phyloP scores from a whole-genome alignment of 1,140 invertebrate genomes.

The Cydia splendana region DNA sequence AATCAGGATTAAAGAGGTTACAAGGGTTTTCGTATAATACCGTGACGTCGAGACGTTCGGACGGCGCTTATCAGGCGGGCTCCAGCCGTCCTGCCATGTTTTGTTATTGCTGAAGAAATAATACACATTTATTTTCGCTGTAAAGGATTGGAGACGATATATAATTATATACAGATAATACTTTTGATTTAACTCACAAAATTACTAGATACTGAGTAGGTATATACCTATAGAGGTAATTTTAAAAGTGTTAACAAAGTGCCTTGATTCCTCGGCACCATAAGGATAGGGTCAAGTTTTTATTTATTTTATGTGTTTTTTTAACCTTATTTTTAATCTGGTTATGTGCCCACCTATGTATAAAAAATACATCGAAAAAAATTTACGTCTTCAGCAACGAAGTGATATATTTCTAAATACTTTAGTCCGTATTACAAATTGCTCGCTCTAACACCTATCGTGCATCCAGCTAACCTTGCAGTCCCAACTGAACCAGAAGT shows the following conservation, averaged over 20 bases:
- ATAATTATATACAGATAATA: neutral
- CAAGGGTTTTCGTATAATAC: slow-evolving; percentile 40
- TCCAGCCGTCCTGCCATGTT: slow-evolving; percentile 25
- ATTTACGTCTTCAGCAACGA: no score
- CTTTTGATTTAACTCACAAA: neutral
- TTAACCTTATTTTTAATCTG: no score
- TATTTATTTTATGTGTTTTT: no score
- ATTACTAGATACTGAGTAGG: no score
- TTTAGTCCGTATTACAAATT: neutral
- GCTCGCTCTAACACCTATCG: neutral
- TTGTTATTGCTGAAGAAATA: slow-evolving; percentile 19
- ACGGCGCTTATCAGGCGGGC: slow-evolving; percentile 36
- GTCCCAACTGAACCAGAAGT: slow-evolving; percentile 55
- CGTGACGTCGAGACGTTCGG: slow-evolving; percentile 42
- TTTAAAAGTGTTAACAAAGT: no score
- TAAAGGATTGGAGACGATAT: neutral
- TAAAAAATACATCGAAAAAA: no score
- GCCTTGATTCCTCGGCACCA: no score
- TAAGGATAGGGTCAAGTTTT: no score
- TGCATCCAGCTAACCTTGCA: slow-evolving; percentile 14
- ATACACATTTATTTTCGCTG: slow-evolving; percentile 4
- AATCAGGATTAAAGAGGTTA: slow-evolving; percentile 58
- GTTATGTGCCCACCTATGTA: no score
- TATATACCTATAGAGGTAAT: no score
- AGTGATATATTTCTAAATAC: neutral